Base-by-base conservation (phyloP, 2,888 invertebrate species). In the Augiades crinisus region DNA sequence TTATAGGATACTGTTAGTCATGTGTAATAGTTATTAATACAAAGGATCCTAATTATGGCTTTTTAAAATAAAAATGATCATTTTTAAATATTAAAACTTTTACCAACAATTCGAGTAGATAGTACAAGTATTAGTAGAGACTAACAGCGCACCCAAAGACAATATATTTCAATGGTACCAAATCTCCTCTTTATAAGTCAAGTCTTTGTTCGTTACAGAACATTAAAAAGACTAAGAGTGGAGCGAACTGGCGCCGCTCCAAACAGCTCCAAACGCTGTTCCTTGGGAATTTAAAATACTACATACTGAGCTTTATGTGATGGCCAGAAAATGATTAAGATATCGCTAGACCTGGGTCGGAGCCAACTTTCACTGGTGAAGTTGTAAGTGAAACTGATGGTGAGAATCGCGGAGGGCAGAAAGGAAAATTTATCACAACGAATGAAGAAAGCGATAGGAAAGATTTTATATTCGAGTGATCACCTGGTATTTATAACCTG, bases 201-300 rank as follows among this genome's bases (percentile, higher is more conserved):
- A 24, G 45, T 36, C 45, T 36, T 46, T 46, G 45, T 46, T 46
- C 34, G 45, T 46, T 36, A 46, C 45, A 36, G 45, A 22, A 33
- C 44, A 44, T 44, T 45, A 45, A 24, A 36, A 46, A 46, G 36
- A 46, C 46, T 24, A 46, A 46, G 24, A 46, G 24, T 36, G 34
- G 16, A 37, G 22, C 1, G 10, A 27, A 8, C 37, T 62, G 62
- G 60, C 57, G 33, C 22, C 24, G 22, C 50, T 57, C 62, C 62
- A 61, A 55, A 51, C 50, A 56, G 56, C 47, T 50, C 43, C 43
- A 36, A 46, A 46, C 24, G 33, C 37, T 50, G 52, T 47, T 52
- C 53, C 50, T 57, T 49, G 47, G 47, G 53, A 59, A 44, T 52
- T 54, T 47, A 43, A 50, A 46, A 37, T 50, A 36, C 36, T 38